Evolutionary conservation across 2,113 vertebrate species (phyloP).

Genomic region (Rhynchomys soricoides): DNA sequence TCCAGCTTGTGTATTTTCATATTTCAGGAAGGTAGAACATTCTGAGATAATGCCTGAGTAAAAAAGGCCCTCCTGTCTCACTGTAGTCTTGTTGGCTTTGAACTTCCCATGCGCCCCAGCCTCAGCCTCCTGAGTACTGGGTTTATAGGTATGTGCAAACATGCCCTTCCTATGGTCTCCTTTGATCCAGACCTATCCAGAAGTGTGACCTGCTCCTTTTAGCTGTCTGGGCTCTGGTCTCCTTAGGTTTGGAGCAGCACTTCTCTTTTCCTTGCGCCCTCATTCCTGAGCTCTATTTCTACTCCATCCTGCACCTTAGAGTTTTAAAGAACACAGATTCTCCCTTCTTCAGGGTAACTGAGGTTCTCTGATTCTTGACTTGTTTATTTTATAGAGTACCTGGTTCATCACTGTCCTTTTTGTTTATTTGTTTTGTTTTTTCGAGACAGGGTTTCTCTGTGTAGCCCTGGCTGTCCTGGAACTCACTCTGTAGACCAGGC

Average conservation of each 20-base stretch:
- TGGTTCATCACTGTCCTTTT: background rate
- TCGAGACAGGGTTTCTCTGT: too few species aligned
- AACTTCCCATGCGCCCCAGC: background rate
- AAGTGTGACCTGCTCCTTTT: background rate
- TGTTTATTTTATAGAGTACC: too few species aligned
- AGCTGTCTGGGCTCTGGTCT: background rate
- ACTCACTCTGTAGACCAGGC: too few species aligned
- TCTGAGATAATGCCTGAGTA: slow-evolving; percentile 29
- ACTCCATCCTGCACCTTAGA: background rate
- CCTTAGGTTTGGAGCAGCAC: background rate
- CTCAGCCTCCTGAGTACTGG: background rate
- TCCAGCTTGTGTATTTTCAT: background rate
- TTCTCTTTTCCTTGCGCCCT: too few species aligned
- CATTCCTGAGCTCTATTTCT: background rate
- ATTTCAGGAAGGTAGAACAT: slow-evolving; percentile 26
- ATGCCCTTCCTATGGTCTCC: background rate
- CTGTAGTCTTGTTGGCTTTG: background rate
- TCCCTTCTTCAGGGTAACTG: background rate
- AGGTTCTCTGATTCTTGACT: background rate
- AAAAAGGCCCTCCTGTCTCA: background rate
- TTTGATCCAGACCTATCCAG: background rate
- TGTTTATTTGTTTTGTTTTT: background rate
- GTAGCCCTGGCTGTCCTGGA: too few species aligned
- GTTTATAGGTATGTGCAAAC: background rate
- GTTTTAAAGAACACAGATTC: background rate